Percentiles rank a stretch among this genome's conserved stretches.
Evolutionary conservation across 1,140 invertebrate species (phyloP).

Genomic region (Lutraria rhynchaena): DNA sequence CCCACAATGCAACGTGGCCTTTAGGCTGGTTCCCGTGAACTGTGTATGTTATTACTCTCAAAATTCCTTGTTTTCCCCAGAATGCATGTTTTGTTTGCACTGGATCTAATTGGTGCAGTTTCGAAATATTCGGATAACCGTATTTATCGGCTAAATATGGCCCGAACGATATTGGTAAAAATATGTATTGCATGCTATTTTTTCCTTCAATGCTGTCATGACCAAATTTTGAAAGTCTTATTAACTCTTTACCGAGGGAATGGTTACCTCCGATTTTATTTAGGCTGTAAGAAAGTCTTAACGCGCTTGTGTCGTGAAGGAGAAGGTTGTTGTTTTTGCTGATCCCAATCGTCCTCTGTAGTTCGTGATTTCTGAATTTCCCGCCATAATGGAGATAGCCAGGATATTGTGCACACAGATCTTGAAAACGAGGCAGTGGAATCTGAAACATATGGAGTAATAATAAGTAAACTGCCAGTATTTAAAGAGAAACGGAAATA

Average conservation of each 20-base stretch:
- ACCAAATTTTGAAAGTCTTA: constrained; percentile 74
- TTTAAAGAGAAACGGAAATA: too few relatives aligned
- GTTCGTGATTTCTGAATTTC: constrained; percentile 68
- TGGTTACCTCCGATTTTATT: constrained; percentile 77
- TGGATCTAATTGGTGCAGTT: constrained; percentile 72
- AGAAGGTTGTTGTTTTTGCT: constrained; percentile 58
- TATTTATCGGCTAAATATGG: constrained; percentile 80
- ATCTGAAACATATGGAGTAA: too few relatives aligned
- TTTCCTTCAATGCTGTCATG: constrained; percentile 73
- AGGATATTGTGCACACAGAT: constrained; percentile 71
- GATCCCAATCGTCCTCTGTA: constrained; percentile 66
- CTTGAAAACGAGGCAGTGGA: constrained; percentile 68
- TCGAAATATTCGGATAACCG: constrained; percentile 76
- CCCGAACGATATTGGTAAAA: constrained; percentile 78
- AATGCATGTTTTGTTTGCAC: constrained; percentile 75
- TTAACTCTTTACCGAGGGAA: constrained; percentile 71
- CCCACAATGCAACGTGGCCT: constrained; percentile 79
- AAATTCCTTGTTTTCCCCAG: constrained; percentile 76
- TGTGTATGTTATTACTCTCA: constrained; percentile 78
- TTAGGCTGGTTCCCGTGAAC: constrained; percentile 73
- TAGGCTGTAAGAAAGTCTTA: constrained; percentile 76
- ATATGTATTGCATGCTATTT: constrained; percentile 75
- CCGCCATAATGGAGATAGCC: constrained; percentile 79
- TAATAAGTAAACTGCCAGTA: too few relatives aligned
- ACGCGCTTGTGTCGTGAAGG: constrained; percentile 76